Base-by-base conservation (phyloP, 2,888 invertebrate species). In the Buathra laborator region DNA sequence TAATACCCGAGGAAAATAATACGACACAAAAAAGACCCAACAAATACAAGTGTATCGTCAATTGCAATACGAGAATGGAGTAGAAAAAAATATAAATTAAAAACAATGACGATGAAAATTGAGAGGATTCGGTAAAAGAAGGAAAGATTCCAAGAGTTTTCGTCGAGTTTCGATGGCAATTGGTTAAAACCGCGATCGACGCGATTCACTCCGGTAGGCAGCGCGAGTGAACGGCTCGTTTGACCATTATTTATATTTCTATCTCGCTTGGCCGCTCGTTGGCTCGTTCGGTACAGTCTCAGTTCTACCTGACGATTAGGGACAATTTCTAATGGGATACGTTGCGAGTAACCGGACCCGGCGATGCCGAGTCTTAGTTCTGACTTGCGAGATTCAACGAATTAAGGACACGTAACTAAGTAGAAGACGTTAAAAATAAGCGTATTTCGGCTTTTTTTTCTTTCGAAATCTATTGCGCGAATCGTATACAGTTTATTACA, bases 291-390 rank as follows among this genome's bases (percentile, higher is more conserved):
- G 53, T 24, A 56, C 16, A 74, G 37, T 48, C 68, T 64, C 79
- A 51, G 59, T 16, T 46, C 64, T 72, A 72, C 70, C 71, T 74
- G 79, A 79, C 79, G 78, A 71, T 79, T 67, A 66, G 79, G 71
- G 71, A 75, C 78, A 71, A 80, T 84, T 76, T 84, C 79, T 75
- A 83, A 83, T 80, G 79, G 83, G 75, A 80, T 56, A 75, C 79
- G 74, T 83, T 83, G 75, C 75, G 53, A 43, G 46, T 70, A 66
- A 75, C 64, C 70, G 79, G 29, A 70, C 46, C n/a, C 80, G 66
- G 19, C 19, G 10, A 9, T 44, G 24, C 59, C 7, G n/a, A 59
- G 12, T 32, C 19, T 64, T 29, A 12, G 56, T 6, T 71, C 53
- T 16, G 12, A n/a, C 16, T 43, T 10, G 37, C 71, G 16, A 71